Conservation (phyloP, 2,797 vertebrate genomes). For the Leptodactylus fallax region DNA sequence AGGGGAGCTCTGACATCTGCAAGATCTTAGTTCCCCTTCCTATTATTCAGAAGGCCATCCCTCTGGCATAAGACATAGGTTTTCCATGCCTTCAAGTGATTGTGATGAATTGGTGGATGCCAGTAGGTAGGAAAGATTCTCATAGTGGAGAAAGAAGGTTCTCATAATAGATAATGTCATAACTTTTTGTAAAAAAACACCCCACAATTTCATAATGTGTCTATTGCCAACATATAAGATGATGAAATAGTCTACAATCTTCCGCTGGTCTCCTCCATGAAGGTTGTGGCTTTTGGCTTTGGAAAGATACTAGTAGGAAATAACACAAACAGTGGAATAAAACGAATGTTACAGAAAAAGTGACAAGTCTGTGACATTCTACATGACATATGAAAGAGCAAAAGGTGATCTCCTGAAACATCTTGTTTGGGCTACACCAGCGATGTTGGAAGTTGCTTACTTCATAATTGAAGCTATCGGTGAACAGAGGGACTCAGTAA, state of each 20-base stretch:
- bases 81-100: neutral
- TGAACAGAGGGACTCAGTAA: constrained; percentile 3
- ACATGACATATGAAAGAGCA: constrained; percentile 14
- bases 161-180: neutral
- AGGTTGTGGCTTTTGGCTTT: neutral
- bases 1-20: too few relatives aligned
- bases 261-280: neutral
- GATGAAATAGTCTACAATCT: neutral
- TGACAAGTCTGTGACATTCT: constrained; percentile 16
- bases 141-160: neutral
- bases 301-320: neutral
- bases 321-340: neutral
- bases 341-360: neutral
- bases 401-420: constrained; percentile 34
- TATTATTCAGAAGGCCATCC: too few relatives aligned
- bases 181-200: too few relatives aligned
- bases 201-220: neutral
- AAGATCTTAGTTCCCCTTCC: too few relatives aligned
- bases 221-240: neutral
- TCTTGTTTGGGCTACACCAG: constrained; percentile 30
- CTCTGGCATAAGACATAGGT: neutral
- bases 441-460: constrained; percentile 39
- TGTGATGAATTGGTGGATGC: neutral
- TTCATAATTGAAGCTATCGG: constrained; percentile 44
- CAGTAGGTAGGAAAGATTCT: neutral